A percentile compares a stretch with the other conserved stretches of the same genome.
These are phyloP conservation scores for Ispidina lecontei DNA, from an alignment of 2,797 vertebrate genomes.

Conservation along the genomic window DNA sequence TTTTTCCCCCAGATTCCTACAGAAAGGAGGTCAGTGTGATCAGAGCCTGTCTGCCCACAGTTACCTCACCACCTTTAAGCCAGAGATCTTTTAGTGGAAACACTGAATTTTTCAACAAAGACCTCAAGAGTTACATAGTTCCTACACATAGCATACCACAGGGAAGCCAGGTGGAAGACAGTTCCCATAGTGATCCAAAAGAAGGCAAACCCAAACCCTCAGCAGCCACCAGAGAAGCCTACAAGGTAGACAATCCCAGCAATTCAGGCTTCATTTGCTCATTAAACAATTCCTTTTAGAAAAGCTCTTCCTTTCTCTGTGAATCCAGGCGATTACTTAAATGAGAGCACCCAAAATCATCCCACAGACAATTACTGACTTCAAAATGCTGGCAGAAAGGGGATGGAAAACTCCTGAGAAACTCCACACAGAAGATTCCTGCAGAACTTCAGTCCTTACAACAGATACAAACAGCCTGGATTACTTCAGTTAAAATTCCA, in stretches of 20 bases:
- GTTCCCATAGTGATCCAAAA: neutral
- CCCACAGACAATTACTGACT: neutral
- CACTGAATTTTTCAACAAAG: neutral
- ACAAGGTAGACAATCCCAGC: neutral
- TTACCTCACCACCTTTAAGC: constrained; percentile 15
- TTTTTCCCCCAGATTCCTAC: neutral
- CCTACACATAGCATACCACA: neutral
- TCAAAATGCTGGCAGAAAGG: neutral
- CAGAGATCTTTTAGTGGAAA: neutral
- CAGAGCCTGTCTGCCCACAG: neutral
- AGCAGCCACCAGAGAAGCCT: neutral
- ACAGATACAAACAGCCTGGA: neutral
- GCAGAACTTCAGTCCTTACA: neutral
- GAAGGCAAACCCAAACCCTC: neutral
- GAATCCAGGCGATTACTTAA: neutral
- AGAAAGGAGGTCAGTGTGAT: constrained; percentile 13
- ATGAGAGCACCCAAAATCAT: neutral
- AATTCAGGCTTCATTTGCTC: neutral
- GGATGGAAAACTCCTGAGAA: neutral
- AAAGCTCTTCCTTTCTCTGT: neutral
- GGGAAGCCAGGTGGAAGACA: neutral
- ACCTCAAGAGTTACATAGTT: neutral
- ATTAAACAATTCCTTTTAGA: neutral
- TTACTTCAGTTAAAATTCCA: neutral
- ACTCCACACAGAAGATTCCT: neutral